Percentiles rank a stretch among this genome's conserved stretches.
Evolutionary conservation across 2,797 vertebrate species (phyloP).

Genomic region (Coregonus suidteri): DNA sequence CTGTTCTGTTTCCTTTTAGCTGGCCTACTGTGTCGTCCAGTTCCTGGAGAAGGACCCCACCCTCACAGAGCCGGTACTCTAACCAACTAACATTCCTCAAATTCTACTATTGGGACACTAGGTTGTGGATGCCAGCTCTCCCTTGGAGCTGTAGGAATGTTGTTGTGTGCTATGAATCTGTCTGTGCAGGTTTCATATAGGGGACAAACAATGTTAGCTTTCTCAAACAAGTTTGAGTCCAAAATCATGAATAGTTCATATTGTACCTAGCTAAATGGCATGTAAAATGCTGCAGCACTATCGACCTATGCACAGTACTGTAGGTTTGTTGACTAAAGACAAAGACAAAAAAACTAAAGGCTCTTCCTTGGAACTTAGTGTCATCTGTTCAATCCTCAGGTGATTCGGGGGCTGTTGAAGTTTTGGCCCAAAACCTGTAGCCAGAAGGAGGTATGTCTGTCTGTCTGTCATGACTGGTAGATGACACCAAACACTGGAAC

Average conservation of each 20-base stretch:
- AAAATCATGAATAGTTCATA: neutral
- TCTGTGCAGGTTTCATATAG: constrained; percentile 34
- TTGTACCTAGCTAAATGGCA: neutral
- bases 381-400: constrained; percentile 73
- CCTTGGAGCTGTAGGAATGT: constrained; percentile 12
- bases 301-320: neutral
- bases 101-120: constrained; percentile 37
- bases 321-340: neutral
- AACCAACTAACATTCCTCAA: constrained; percentile 32
- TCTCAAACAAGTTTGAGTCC: neutral
- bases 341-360: neutral
- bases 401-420: constrained; percentile 95
- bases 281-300: neutral
- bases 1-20: constrained; percentile 72
- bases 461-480: neutral
- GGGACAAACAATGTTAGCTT: constrained; percentile 4
- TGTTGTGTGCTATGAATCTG: constrained; percentile 42
- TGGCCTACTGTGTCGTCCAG: constrained; percentile 98
- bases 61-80: constrained; percentile 92
- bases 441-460: constrained; percentile 90
- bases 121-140: neutral
- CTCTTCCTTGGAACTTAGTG: neutral
- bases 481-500: neutral
- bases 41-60: constrained; percentile 97
- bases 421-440: constrained; percentile 99